phyloP scores from a whole-genome alignment of 2,113 vertebrate species.

The Otis tarda region DNA sequence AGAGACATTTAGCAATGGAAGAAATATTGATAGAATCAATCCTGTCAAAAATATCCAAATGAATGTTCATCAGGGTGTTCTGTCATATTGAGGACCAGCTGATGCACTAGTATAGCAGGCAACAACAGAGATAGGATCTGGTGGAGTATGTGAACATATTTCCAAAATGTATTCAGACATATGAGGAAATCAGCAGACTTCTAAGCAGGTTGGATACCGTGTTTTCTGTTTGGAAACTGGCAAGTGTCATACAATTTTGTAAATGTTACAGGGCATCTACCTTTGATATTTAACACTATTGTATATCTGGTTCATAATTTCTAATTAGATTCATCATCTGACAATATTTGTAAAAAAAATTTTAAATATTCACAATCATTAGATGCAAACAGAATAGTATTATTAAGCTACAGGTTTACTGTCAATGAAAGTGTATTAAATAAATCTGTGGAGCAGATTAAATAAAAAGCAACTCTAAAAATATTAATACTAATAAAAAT shows the following conservation, averaged over 20 bases:
- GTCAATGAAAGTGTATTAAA: background rate
- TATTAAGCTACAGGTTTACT: background rate
- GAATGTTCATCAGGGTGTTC: rapidly evolving
- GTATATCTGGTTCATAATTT: background rate
- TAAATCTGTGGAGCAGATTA: background rate
- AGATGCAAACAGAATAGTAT: background rate
- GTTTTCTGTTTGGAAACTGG: background rate
- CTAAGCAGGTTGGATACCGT: background rate
- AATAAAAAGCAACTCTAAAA: background rate
- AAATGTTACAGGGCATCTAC: background rate
- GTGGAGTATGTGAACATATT: background rate
- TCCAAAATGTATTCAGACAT: background rate
- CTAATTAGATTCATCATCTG: background rate
- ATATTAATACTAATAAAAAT: background rate
- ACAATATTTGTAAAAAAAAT: background rate
- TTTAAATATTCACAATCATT: background rate
- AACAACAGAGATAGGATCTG: background rate
- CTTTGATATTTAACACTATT: background rate
- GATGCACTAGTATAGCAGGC: rapidly evolving
- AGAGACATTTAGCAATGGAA: background rate
- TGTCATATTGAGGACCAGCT: background rate
- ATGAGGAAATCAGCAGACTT: background rate
- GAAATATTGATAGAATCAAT: background rate
- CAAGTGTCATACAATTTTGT: background rate
- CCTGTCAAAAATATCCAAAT: background rate